Conservation (phyloP, 2,888 invertebrate species). For the Drosophila setosimentum region DNA sequence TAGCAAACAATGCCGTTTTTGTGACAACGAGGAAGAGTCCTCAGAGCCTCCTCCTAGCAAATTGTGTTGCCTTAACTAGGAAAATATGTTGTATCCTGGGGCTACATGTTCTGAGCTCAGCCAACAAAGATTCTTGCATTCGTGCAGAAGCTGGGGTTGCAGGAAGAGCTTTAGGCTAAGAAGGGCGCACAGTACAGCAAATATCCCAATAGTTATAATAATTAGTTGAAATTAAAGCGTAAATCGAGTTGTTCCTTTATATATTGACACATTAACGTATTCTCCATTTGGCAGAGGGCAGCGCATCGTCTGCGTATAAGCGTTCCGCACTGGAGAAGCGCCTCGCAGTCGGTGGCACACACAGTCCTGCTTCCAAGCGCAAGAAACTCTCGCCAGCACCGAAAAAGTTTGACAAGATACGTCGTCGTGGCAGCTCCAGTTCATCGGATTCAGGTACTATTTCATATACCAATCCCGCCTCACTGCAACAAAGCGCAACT, state of each 20-base stretch:
- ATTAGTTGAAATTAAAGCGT: background rate
- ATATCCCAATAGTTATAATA: too few species aligned
- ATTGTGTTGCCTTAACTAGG: background rate
- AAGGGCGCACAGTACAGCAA: too few species aligned
- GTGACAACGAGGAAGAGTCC: background rate
- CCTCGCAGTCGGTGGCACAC: constrained; percentile 32
- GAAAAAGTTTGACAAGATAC: constrained; percentile 77
- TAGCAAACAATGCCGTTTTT: background rate
- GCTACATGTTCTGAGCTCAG: background rate
- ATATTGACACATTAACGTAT: background rate
- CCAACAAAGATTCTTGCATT: background rate
- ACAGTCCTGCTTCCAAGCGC: constrained; percentile 82
- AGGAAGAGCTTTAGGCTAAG: background rate
- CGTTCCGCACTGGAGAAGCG: constrained; percentile 80
- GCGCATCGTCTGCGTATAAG: constrained; percentile 77
- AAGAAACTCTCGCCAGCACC: constrained; percentile 78
- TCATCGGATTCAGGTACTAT: constrained; percentile 83
- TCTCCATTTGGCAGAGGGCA: constrained; percentile 57
- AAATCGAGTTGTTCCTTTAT: background rate
- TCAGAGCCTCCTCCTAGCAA: background rate
- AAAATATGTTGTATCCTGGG: background rate
- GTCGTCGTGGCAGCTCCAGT: constrained; percentile 82
- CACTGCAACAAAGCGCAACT: background rate
- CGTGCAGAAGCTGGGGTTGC: background rate
- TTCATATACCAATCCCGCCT: background rate